Conservation (phyloP, 2,888 invertebrate species). For the Drosophila prostipennis region DNA sequence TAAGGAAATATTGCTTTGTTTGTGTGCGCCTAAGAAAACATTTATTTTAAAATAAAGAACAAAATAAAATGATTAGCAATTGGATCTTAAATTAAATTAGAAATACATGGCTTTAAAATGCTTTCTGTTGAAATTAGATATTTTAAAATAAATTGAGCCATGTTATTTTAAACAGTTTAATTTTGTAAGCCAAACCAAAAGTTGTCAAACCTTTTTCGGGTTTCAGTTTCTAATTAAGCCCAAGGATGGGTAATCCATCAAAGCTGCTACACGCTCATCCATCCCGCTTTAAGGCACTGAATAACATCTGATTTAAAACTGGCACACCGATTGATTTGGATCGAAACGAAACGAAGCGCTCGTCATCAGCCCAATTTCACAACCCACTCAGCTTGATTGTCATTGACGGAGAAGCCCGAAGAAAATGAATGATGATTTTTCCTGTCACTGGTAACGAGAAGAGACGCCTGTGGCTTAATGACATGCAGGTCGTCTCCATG, state of each 20-base stretch:
- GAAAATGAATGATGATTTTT: slow-evolving; percentile 34
- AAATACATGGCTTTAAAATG: too few species aligned
- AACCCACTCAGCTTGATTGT: slow-evolving; percentile 36
- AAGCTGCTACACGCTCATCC: slow-evolving; percentile 5
- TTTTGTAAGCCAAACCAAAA: neutral
- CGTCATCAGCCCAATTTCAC: slow-evolving; percentile 24
- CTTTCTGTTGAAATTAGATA: too few species aligned
- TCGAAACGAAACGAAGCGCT: slow-evolving; percentile 20
- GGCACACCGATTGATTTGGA: slow-evolving; percentile 34
- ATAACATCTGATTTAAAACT: slow-evolving; percentile 29
- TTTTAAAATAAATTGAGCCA: too few species aligned
- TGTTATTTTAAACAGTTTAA: neutral
- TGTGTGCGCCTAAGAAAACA: neutral
- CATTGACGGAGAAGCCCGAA: slow-evolving; percentile 21
- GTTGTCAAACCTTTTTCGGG: neutral
- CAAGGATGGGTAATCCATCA: slow-evolving; percentile 19
- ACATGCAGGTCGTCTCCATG: slow-evolving; percentile 64
- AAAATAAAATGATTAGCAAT: neutral
- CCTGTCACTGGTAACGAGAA: neutral
- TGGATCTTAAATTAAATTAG: too few species aligned
- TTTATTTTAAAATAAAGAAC: neutral
- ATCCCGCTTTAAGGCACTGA: slow-evolving; percentile 13
- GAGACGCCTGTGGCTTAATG: slow-evolving; percentile 54
- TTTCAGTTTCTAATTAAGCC: slow-evolving; percentile 5
- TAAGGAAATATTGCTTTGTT: slow-evolving; percentile 3